Percentiles rank a stretch among this genome's conserved stretches.
Conservation (phyloP, 1,140 invertebrate species). For the Drosophila grimshawi region DNA sequence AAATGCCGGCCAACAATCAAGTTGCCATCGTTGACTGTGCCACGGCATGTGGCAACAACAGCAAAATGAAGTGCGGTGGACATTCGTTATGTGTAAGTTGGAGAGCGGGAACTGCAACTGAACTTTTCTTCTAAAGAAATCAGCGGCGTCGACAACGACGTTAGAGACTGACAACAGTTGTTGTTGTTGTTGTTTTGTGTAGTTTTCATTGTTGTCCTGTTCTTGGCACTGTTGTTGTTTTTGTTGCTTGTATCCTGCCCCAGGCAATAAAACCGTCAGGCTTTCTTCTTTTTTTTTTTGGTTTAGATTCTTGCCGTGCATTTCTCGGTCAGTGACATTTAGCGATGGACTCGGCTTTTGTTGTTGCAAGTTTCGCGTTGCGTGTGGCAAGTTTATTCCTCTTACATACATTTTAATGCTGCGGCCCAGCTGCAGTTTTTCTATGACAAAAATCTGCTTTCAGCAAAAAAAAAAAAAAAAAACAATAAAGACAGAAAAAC, state of each 20-base stretch:
- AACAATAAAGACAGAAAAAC: slow-evolving; percentile 43
- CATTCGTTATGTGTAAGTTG: slow-evolving; percentile 29
- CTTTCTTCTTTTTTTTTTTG: slow-evolving; percentile 28
- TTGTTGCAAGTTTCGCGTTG: slow-evolving; percentile 14
- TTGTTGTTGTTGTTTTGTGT: slow-evolving; percentile 2
- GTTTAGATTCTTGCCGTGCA: slow-evolving; percentile 59
- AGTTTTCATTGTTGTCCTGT: slow-evolving; percentile 41
- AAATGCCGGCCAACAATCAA: slow-evolving; percentile 54
- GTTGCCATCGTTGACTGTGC: slow-evolving; percentile 36
- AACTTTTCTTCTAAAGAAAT: slow-evolving; percentile 19
- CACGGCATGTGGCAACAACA: slow-evolving; percentile 37
- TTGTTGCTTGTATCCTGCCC: slow-evolving; percentile 62
- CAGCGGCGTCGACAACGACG: slow-evolving; percentile 18
- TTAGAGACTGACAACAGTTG: slow-evolving; percentile 42
- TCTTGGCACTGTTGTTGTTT: slow-evolving; percentile 25
- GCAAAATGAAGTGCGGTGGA: slow-evolving; percentile 45
- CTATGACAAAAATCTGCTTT: slow-evolving; percentile 77
- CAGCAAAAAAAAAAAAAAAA: slow-evolving; percentile 21
- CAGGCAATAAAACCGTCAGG: slow-evolving; percentile 69
- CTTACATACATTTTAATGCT: slow-evolving; percentile 48
- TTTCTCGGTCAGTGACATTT: slow-evolving; percentile 80
- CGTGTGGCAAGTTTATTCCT: slow-evolving; percentile 72
- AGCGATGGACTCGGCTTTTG: slow-evolving; percentile 57
- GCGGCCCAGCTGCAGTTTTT: slow-evolving; percentile 59
- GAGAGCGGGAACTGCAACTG: not conserved